Base-by-base conservation (phyloP, 2,113 vertebrate species). In the Sceloporus tristichus region DNA sequence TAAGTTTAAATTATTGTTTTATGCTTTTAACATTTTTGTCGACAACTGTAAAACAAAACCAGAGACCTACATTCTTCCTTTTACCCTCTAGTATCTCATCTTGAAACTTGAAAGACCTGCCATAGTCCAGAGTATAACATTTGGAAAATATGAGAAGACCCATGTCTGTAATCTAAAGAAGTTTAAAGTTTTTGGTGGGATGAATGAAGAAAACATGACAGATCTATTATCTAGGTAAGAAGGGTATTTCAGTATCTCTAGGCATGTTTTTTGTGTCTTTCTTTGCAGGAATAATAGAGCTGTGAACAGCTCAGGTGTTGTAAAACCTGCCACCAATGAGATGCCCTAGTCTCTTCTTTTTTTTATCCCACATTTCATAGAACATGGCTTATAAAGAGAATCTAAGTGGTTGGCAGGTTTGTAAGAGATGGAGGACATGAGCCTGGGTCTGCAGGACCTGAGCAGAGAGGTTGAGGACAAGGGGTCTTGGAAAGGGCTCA, bases 181-280 rank as follows among this genome's bases (percentile, higher is more conserved):
- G 94, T 99, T 99, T 93, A 99, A 99, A 95, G 98, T 99, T 92
- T 99, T 99, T 90, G 99, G 99, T 92, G 99, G 99, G 59, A 99
- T 99, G 99, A 99, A 98, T 89, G 99, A 99, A 95, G 99, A 99
- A 94, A 99, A 99, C 96, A 99, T 99, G 98, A 99, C 99, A 10
- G 99, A 99, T 89, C 97, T 99, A 11, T 96, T 99, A 91, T 99
- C 99, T 93, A 99, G 99, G 99, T 99, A 94, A 97, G 97, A 91
- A 1, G 1, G 38, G 71, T 88, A 84, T 92, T 87, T 21, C 0
- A 16, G 53, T 80, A 87, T 74, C 82, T 80, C 42, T 65, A 71
- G 56, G 4, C 53, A 42, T 74, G 10, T 23, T 56, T 34, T 29
- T 10, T 9, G 1, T 65, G 25, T 48, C 27, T 74, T 48, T 21